These are phyloP conservation scores for Rotaria sp. DNA, from an alignment of 2,888 invertebrate genomes.

Conservation along the genomic window DNA sequence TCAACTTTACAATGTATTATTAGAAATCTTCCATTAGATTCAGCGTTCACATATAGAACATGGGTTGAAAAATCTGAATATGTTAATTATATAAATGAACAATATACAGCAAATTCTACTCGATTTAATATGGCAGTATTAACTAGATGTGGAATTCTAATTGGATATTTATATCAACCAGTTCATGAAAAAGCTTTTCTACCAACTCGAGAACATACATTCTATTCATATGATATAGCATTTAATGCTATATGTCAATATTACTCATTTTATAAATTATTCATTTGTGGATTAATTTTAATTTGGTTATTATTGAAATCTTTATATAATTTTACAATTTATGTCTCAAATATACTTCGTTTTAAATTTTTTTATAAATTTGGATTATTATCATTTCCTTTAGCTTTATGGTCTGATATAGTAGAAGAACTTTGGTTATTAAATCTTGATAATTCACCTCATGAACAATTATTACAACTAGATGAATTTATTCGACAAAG, in stretches of 20 bases:
- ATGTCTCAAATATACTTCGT: neutral
- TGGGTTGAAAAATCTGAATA: neutral
- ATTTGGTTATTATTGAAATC: neutral
- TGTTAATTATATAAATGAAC: neutral
- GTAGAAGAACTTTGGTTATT: neutral
- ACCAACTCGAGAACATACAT: neutral
- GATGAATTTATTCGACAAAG: neutral
- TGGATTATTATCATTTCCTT: neutral
- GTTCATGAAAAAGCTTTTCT: neutral
- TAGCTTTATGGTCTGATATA: neutral
- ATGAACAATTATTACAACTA: neutral
- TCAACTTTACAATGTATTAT: too few species aligned
- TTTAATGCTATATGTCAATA: neutral
- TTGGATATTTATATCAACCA: too few species aligned
- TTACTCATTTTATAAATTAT: neutral
- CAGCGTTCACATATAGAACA: neutral
- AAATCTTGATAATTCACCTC: neutral
- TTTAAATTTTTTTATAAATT: neutral
- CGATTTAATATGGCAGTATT: neutral
- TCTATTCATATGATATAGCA: neutral
- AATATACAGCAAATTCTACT: neutral
- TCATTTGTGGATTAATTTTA: neutral
- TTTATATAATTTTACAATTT: neutral
- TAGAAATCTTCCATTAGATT: too few species aligned
- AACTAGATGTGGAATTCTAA: neutral